Percentiles rank a stretch among this genome's conserved stretches.
Conservation (phyloP, 2,888 invertebrate species). For the Hylaea fasciaria region DNA sequence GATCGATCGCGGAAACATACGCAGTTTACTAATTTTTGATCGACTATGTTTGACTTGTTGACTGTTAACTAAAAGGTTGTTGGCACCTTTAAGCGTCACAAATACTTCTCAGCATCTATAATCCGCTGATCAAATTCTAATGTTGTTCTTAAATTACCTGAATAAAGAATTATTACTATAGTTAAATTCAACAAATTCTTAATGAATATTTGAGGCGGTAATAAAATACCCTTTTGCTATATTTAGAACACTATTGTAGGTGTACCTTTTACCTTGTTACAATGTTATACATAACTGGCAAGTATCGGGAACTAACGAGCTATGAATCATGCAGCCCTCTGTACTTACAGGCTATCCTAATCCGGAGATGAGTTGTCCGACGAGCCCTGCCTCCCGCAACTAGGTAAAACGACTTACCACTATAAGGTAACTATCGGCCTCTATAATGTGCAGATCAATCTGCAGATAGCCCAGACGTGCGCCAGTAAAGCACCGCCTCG, state of each 20-base stretch:
- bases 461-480: conserved; percentile 2
- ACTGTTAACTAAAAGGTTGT: background rate
- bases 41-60: conserved; percentile 5
- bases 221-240: too few species aligned
- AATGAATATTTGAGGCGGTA: too few species aligned
- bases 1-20: conserved; percentile 15
- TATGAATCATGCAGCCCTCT: background rate
- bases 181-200: too few species aligned
- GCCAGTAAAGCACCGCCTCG: background rate
- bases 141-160: too few species aligned
- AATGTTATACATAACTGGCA: background rate
- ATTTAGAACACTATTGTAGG: too few species aligned
- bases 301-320: background rate
- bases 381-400: background rate
- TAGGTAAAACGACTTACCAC: background rate
- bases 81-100: too few species aligned
- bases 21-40: background rate
- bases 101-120: too few species aligned
- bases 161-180: too few species aligned
- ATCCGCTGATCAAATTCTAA: too few species aligned
- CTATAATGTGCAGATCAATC: conserved; percentile 11
- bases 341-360: background rate
- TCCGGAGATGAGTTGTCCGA: background rate
- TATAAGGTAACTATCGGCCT: background rate
- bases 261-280: background rate